Conservation (phyloP, 2,888 invertebrate species). For the Scrobipalpa costella region DNA sequence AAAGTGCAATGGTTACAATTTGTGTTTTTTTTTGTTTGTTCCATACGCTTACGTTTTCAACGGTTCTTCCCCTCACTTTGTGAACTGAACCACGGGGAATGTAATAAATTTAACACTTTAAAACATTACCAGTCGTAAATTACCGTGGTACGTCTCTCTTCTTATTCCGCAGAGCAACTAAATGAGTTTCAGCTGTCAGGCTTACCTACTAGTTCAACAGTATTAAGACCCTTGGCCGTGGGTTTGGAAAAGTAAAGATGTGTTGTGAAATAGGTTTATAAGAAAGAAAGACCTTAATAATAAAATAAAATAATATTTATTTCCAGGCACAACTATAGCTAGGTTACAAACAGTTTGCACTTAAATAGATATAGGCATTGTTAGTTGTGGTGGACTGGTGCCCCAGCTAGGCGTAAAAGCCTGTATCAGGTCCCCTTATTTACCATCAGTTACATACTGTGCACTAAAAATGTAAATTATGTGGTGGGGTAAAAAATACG, state of each 20-base stretch:
- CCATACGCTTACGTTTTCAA: background rate
- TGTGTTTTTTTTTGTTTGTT: too few relatives aligned
- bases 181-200: slow-evolving; percentile 17
- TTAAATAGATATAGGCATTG: too few relatives aligned
- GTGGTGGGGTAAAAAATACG: too few relatives aligned
- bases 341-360: too few relatives aligned
- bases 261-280: background rate
- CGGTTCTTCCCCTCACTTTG: background rate
- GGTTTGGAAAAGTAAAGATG: slow-evolving; percentile 18
- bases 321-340: too few relatives aligned
- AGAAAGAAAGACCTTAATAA: background rate
- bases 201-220: slow-evolving; percentile 12
- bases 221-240: slow-evolving; percentile 17
- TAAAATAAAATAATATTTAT: too few relatives aligned
- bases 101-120: slow-evolving; percentile 1
- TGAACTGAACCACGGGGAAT: background rate
- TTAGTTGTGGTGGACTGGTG: too few relatives aligned
- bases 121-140: slow-evolving; percentile 18
- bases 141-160: slow-evolving; percentile 2
- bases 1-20: too few relatives aligned
- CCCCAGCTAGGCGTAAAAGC: too few relatives aligned
- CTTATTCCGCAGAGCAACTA: slow-evolving; percentile 12
- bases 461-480: too few relatives aligned
- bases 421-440: too few relatives aligned
- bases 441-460: too few relatives aligned